Percentiles rank a stretch among this genome's conserved stretches.
phyloP scores from a whole-genome alignment of 2,113 vertebrate species.

The Hemibagrus wyckioides region DNA sequence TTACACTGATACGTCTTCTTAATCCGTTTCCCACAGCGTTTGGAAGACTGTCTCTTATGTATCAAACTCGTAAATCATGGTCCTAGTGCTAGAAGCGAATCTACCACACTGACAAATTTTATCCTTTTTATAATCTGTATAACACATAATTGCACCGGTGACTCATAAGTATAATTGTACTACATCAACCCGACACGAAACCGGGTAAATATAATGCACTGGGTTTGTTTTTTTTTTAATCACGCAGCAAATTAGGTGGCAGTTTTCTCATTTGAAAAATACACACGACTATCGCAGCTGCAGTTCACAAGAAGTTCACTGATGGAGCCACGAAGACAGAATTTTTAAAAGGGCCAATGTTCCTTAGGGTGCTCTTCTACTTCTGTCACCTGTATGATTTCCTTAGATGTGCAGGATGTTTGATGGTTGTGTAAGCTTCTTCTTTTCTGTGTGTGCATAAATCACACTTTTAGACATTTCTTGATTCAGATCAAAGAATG shows the following conservation, averaged over 20 bases:
- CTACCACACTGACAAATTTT: background rate
- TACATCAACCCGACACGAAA: background rate
- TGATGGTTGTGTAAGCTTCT: background rate
- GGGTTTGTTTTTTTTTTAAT: background rate
- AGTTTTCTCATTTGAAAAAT: background rate
- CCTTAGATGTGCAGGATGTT: background rate
- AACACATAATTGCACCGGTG: background rate
- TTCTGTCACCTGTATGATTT: conserved; percentile 16
- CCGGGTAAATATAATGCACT: background rate
- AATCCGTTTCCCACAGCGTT: background rate
- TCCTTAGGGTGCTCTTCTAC: background rate
- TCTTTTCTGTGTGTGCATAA: background rate
- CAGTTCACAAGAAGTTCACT: conserved; percentile 10
- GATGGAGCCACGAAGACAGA: background rate
- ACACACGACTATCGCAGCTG: background rate
- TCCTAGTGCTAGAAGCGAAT: background rate
- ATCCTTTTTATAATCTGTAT: background rate
- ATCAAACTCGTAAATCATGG: too few relatives aligned
- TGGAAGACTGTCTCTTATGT: background rate
- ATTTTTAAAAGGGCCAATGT: background rate
- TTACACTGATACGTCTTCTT: background rate
- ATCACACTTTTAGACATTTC: conserved; percentile 1
- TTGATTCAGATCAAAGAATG: conserved; percentile 29
- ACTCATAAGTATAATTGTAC: background rate
- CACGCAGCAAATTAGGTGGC: background rate